Evolutionary conservation across 30 jellyfish, hydroid and myxozoan genomes (phyloP), one percentile per base, ranked within the genome.

Genomic region (Turritopsis rubra): DNA sequence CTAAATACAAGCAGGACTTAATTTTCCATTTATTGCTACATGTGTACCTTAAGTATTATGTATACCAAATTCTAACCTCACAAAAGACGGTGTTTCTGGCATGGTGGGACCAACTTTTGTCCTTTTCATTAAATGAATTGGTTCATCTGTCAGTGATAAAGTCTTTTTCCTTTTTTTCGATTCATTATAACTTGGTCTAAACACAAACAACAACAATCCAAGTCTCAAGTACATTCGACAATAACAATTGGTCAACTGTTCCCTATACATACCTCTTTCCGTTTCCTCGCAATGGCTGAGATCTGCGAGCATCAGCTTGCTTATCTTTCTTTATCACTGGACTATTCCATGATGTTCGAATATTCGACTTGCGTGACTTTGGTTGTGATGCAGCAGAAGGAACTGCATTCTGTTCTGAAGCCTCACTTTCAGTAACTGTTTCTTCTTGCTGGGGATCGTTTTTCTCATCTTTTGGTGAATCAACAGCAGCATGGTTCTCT

Each of bases 81-180:
- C 31, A 65, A 92, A 73, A 13, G 94, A 81, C 68, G 98, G 98
- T 1, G 98, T 92, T n/a, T 84, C 86, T 73, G 98, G 95, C 86
- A 88, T 88, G 16, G 95, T 86, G 1, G 85, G 72, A 23, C 84
- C 96, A 79, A 85, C 25, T 52, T 83, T 88, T 17, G 88, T 81
- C 74, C 88, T 92, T 81, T 88, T 88, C 52, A 31, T 77, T 9
- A 16, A 21, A 53, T 24, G 28, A 53, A 29, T 17, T 21, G 65
- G 24, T 18, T 52, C 79, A 53, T 30, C 21, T n/a, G 81, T 25
- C 77, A n/a, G 21, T n/a, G 77, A 68, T 26, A 70, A 80, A 27
- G 79, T 53, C 21, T 30, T 80, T 52, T 80, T 80, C 54, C 87
- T 53, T 53, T 80, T 80, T 29, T 80, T 80, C 16, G 87, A 22